These are phyloP conservation scores for Heliocidaris erythrogramma DNA, from an alignment of 35 echinoderm and acorn worm species.

Conservation along the genomic window DNA sequence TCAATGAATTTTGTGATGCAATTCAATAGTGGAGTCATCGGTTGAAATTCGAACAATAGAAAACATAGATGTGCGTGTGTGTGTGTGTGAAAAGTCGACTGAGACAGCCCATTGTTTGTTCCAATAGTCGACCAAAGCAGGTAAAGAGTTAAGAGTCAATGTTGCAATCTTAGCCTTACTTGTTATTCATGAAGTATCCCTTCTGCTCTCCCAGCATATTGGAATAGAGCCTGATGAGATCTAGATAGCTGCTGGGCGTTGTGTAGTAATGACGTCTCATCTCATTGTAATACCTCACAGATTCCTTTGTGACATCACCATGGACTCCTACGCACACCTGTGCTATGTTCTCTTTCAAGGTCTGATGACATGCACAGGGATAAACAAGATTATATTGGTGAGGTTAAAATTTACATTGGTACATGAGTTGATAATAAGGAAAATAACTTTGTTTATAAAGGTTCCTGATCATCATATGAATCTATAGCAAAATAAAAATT, in stretches of 20 bases:
- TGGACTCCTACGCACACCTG: conserved; percentile 90
- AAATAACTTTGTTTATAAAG: too few species aligned
- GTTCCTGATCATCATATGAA: too few species aligned
- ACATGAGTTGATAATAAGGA: too few species aligned
- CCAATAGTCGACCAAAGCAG: too few species aligned
- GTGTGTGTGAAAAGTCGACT: too few species aligned
- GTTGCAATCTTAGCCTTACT: conserved; percentile 61
- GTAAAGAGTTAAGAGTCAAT: too few species aligned
- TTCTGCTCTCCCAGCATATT: conserved; percentile 93
- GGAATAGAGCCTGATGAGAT: conserved; percentile 95
- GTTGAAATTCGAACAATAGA: too few species aligned
- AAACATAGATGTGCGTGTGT: too few species aligned
- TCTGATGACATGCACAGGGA: conserved; percentile 47
- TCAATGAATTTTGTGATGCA: too few species aligned
- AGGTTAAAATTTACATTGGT: background rate
- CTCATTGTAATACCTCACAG: conserved; percentile 84
- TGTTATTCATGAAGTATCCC: conserved; percentile 93
- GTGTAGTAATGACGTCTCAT: conserved; percentile 95
- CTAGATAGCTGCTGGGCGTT: conserved; percentile 94
- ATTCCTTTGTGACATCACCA: conserved; percentile 79
- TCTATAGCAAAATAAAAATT: too few species aligned
- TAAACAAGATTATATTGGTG: background rate
- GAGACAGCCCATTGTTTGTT: too few species aligned
- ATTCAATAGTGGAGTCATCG: too few species aligned
- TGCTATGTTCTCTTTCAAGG: conserved; percentile 87